Percentiles rank a stretch among this genome's conserved stretches.
phyloP scores from a whole-genome alignment of 2,797 vertebrate species.

The Loris lydekkerianus region DNA sequence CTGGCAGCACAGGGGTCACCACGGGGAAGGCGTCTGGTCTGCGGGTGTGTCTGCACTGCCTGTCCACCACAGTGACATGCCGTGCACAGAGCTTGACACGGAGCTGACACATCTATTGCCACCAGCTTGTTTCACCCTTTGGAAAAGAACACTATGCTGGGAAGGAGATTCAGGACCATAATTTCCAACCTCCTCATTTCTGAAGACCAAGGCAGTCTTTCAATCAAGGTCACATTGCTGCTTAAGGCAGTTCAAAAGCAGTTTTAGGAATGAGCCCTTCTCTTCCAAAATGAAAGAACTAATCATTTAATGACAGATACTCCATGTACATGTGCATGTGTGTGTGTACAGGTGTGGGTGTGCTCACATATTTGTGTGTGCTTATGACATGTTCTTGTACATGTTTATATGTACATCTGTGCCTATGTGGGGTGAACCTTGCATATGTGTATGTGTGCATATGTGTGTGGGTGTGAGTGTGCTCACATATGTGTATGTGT shows the following conservation, averaged over 20 bases:
- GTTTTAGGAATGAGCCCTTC: not conserved
- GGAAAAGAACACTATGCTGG: not conserved
- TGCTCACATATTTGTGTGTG: too few relatives aligned
- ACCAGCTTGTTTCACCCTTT: not conserved
- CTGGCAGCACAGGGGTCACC: not conserved
- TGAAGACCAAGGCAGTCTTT: not conserved
- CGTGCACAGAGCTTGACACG: too few relatives aligned
- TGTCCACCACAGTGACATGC: not conserved
- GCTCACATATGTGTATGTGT: too few relatives aligned
- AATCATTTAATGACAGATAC: too few relatives aligned
- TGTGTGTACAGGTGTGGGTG: too few relatives aligned
- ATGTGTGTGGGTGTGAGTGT: too few relatives aligned
- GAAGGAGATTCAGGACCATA: not conserved
- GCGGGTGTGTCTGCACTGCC: not conserved
- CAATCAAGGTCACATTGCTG: not conserved
- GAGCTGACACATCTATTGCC: too few relatives aligned
- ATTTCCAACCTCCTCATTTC: not conserved
- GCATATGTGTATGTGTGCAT: too few relatives aligned
- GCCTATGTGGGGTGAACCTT: too few relatives aligned
- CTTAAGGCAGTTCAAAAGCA: not conserved
- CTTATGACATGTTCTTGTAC: too few relatives aligned
- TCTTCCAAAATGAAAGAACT: not conserved
- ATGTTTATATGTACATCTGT: too few relatives aligned
- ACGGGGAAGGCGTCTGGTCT: not conserved
- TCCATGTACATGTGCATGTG: too few relatives aligned